Base-by-base conservation (phyloP, 2,113 vertebrate species). In the Daubentonia madagascariensis region DNA sequence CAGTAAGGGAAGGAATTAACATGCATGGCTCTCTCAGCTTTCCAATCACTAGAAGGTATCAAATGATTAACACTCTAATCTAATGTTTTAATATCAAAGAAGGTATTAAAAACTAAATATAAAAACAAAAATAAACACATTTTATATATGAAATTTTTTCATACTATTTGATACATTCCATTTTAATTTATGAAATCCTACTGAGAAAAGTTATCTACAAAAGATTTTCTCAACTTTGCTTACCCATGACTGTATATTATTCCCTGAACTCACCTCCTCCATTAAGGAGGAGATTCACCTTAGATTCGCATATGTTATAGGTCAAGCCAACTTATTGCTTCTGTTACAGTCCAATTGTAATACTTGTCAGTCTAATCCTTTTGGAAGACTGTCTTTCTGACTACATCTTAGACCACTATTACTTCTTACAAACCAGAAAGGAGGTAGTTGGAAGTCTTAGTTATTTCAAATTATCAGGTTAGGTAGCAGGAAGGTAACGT, bases 141-240 rank as follows among this genome's bases (percentile, higher is more conserved):
- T 70, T n/a, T 91, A 57, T 37, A 22, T 75, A 79, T 54, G 7
- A 94, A 68, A 28, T 43, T 23, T 68, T 79, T 73, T 57, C 14
- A 54, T 23, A 52, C 6, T 18, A 35, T 94, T 78, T 72, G 28
- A 50, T 40, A 67, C 6, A 81, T 11, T 63, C 63, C 25, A 48
- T 50, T 84, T 94, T 88, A 59, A 96, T 72, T 92, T 8, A 93
- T 88, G 6, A 50, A 70, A 79, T 73, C 2, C 13, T 3, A 48
- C 3, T 73, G 3, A 9, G 14, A 94, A 43, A 32, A 65, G 30
- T 81, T 73, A 72, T 14, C 14, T 85, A 63, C 2, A n/a, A 32
- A 63, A 81, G 2, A 37, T 59, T 63, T 72, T 8, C 9, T 73
- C 35, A 80, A 14, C 9, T 32, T 43, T 73, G 4, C 8, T 59